Evolutionary conservation across 2,888 invertebrate species (phyloP).

Genomic region (Margaritifera margaritifera): DNA sequence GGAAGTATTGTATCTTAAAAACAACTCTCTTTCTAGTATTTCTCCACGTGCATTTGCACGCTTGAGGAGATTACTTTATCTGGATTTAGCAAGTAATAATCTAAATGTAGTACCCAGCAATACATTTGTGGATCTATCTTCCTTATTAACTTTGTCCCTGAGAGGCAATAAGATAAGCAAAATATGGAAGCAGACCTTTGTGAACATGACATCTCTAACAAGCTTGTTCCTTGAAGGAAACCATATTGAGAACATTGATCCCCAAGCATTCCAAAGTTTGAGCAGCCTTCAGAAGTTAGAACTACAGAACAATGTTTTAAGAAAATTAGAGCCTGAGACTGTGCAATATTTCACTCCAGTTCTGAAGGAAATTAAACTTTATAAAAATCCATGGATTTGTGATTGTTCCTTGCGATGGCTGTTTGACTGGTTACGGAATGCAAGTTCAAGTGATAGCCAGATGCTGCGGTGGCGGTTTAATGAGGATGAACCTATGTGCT

Average conservation of each 20-base stretch:
- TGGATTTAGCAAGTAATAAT: conserved; percentile 59
- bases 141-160: conserved; percentile 48
- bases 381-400: conserved; percentile 65
- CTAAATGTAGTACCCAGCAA: conserved; percentile 46
- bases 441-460: conserved; percentile 27
- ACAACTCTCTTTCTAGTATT: conserved; percentile 53
- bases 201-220: conserved; percentile 42
- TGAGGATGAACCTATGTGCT: conserved; percentile 47
- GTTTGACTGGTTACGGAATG: conserved; percentile 50
- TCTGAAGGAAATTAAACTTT: conserved; percentile 51
- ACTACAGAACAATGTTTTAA: conserved; percentile 59
- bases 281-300: conserved; percentile 49
- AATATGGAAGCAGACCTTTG: conserved; percentile 44
- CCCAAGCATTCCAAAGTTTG: conserved; percentile 49
- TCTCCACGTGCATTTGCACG: conserved; percentile 46
- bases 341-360: conserved; percentile 47
- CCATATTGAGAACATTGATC: conserved; percentile 49
- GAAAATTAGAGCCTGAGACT: conserved; percentile 41
- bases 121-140: conserved; percentile 46
- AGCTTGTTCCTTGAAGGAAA: conserved; percentile 58
- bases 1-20: conserved; percentile 49
- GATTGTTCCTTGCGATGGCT: conserved; percentile 64
- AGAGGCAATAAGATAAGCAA: conserved; percentile 49
- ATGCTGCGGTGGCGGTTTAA: conserved; percentile 50
- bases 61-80: conserved; percentile 37